Conservation (phyloP, 2,113 vertebrate genomes). For the Baryphthengus martii region DNA sequence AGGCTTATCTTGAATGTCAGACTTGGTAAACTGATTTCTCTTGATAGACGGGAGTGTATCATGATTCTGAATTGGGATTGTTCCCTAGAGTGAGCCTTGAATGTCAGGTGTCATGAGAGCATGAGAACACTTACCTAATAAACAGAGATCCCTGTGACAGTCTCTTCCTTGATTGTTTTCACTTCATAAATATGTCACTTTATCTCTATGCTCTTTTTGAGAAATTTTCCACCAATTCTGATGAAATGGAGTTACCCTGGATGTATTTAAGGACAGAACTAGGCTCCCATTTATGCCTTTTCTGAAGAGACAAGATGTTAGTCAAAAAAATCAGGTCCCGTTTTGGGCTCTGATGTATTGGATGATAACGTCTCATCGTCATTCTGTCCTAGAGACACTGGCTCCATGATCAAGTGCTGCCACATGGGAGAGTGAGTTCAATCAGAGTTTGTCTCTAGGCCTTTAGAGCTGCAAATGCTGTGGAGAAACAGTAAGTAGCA, state of each 20-base stretch:
- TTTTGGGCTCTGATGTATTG: not conserved
- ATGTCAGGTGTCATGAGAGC: slow-evolving; percentile 30
- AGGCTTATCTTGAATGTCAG: slow-evolving; percentile 46
- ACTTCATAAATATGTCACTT: slow-evolving; percentile 74
- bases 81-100: not conserved
- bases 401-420: not conserved
- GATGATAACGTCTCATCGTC: not conserved
- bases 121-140: slow-evolving; percentile 40
- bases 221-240: slow-evolving; percentile 42
- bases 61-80: not conserved
- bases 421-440: not conserved
- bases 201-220: slow-evolving; percentile 11
- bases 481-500: not conserved
- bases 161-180: slow-evolving; percentile 52
- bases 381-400: not conserved
- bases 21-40: slow-evolving; percentile 45
- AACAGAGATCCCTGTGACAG: slow-evolving; percentile 47
- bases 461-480: not conserved
- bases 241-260: slow-evolving; percentile 3
- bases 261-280: not conserved
- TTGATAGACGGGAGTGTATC: slow-evolving; percentile 11
- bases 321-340: not conserved
- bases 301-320: not conserved
- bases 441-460: not conserved
- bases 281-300: not conserved